A percentile compares a stretch with the other conserved stretches of the same genome.
Evolutionary conservation across 2,113 vertebrate genomes (phyloP).

Genomic region (Brienomyrus brachyistius): DNA sequence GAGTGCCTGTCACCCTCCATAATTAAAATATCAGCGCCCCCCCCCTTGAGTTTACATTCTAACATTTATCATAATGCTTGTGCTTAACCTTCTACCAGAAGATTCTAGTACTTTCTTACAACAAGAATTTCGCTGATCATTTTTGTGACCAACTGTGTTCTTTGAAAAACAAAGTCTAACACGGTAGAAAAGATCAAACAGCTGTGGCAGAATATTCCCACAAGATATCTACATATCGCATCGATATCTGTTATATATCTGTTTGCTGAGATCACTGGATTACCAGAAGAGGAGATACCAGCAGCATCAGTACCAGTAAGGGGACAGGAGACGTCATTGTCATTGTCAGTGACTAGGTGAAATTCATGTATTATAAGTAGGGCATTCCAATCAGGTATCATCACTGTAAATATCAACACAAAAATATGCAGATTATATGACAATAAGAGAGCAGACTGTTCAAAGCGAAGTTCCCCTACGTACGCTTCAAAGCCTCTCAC

Average conservation of each 20-base stretch:
- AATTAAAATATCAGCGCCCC: background rate
- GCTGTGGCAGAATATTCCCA: background rate
- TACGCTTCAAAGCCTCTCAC: background rate
- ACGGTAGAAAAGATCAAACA: too few relatives aligned
- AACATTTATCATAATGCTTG: background rate
- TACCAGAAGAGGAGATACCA: background rate
- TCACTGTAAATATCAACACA: background rate
- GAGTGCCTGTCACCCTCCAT: background rate
- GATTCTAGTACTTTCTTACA: background rate
- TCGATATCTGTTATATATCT: background rate
- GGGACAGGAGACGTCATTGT: background rate
- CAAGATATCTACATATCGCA: background rate
- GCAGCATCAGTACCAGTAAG: background rate
- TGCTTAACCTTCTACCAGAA: background rate
- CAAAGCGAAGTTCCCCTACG: background rate
- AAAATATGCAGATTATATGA: background rate
- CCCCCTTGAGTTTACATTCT: background rate
- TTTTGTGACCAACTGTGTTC: background rate
- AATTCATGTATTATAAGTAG: background rate
- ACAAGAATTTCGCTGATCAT: background rate
- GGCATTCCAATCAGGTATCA: background rate
- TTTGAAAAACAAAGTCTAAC: background rate
- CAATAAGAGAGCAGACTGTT: background rate
- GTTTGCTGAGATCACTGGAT: background rate
- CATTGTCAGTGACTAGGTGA: background rate